phyloP scores from a whole-genome alignment of 2,888 invertebrate species.

The Vannuccia rotundouncinata region DNA sequence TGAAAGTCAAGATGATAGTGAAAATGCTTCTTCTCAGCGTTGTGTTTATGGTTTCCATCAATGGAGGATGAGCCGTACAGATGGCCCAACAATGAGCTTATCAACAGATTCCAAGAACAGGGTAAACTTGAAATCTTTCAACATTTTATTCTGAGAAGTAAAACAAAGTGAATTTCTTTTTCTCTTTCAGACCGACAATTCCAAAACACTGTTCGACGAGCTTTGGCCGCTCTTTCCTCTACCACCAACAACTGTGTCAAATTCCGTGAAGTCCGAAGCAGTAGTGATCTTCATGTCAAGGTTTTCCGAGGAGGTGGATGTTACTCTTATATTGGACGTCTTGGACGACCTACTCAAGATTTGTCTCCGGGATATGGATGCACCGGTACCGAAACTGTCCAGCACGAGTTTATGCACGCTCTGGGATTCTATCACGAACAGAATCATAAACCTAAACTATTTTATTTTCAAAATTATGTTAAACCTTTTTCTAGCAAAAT shows the following conservation, averaged over 20 bases:
- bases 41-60: too few species aligned
- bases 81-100: too few species aligned
- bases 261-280: not conserved
- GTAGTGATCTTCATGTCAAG: not conserved
- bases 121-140: too few species aligned
- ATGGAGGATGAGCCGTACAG: too few species aligned
- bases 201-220: not conserved
- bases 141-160: too few species aligned
- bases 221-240: not conserved
- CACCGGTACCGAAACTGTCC: not conserved
- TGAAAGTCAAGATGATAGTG: too few species aligned
- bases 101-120: too few species aligned
- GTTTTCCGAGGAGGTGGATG: not conserved
- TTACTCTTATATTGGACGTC: not conserved
- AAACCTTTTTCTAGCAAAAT: too few species aligned
- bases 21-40: too few species aligned
- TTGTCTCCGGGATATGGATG: not conserved
- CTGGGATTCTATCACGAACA: slow-evolving; percentile 24
- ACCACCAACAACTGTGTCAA: not conserved
- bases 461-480: too few species aligned
- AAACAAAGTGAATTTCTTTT: too few species aligned
- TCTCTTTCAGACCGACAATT: not conserved
- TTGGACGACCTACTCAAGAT: not conserved
- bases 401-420: slow-evolving; percentile 14
- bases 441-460: too few species aligned